Conservation (phyloP, 2,888 invertebrate species). For the Nephrocerus scutellatus region DNA sequence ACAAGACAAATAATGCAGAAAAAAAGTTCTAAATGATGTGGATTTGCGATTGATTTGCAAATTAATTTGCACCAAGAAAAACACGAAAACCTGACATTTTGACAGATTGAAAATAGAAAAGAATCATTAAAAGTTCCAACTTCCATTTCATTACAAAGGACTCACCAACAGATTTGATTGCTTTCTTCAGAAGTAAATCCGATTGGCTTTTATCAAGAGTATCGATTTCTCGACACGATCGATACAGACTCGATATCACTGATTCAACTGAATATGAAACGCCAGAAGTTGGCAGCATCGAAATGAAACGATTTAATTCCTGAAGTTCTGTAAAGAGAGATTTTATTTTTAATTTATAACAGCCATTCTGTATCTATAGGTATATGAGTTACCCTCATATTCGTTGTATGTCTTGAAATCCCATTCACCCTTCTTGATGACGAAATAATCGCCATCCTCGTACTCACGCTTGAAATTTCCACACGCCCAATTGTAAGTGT, state of each 20-base stretch:
- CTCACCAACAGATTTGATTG: constrained; percentile 43
- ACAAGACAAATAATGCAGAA: too few species aligned
- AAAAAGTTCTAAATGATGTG: too few species aligned
- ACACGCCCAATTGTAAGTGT: constrained; percentile 46
- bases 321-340: constrained; percentile 35
- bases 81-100: too few species aligned
- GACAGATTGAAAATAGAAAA: too few species aligned
- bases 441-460: constrained; percentile 39
- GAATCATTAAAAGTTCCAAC: too few species aligned
- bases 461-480: constrained; percentile 44
- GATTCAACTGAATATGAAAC: constrained; percentile 40
- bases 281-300: constrained; percentile 39
- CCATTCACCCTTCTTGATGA: constrained; percentile 46
- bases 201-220: constrained; percentile 42
- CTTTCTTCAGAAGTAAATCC: constrained; percentile 38
- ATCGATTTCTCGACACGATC: constrained; percentile 43
- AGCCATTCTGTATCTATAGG: too few species aligned
- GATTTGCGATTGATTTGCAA: too few species aligned
- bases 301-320: constrained; percentile 43
- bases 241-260: constrained; percentile 41
- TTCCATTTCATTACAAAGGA: too few species aligned
- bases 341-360: too few species aligned
- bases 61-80: too few species aligned
- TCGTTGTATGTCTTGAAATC: constrained; percentile 44
- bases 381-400: constrained; percentile 42